phyloP scores from a whole-genome alignment of 2,888 invertebrate species.

The Entomobrya multifasciata region DNA sequence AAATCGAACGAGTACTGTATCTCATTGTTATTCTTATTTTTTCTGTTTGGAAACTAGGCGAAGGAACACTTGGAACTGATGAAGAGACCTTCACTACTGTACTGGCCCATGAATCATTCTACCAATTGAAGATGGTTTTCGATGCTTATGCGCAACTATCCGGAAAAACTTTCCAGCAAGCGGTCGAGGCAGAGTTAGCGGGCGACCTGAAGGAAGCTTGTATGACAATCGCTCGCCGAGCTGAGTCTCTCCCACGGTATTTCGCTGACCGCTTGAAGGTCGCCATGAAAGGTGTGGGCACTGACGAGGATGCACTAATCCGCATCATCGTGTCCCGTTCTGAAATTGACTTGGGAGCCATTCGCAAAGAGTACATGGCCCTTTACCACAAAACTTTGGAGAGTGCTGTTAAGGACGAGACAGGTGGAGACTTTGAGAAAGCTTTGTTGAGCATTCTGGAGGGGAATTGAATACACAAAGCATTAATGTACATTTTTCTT shows the following conservation, averaged over 20 bases:
- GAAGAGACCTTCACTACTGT: constrained; percentile 86
- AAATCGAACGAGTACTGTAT: background rate
- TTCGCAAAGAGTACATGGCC: constrained; percentile 76
- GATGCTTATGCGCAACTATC: constrained; percentile 88
- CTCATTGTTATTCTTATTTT: constrained; percentile 29
- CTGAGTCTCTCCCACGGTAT: constrained; percentile 67
- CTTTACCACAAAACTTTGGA: constrained; percentile 77
- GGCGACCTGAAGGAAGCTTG: constrained; percentile 87
- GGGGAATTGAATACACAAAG: constrained; percentile 75
- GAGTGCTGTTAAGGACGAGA: constrained; percentile 83
- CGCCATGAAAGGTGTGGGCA: constrained; percentile 75
- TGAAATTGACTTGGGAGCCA: constrained; percentile 77
- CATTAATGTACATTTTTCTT: background rate
- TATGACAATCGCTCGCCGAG: constrained; percentile 83
- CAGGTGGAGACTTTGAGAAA: constrained; percentile 86
- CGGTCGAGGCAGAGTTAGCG: constrained; percentile 84
- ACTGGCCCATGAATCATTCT: constrained; percentile 88
- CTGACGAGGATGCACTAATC: constrained; percentile 73
- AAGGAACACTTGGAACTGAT: constrained; percentile 64
- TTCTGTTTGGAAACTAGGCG: constrained; percentile 40
- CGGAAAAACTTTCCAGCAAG: constrained; percentile 88
- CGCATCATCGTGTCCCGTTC: constrained; percentile 78
- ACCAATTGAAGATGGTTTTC: constrained; percentile 86
- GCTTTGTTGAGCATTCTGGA: constrained; percentile 85
- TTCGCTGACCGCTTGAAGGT: constrained; percentile 69